Conservation (phyloP, 2,113 vertebrate species). For the Amphilophus citrinellus region DNA sequence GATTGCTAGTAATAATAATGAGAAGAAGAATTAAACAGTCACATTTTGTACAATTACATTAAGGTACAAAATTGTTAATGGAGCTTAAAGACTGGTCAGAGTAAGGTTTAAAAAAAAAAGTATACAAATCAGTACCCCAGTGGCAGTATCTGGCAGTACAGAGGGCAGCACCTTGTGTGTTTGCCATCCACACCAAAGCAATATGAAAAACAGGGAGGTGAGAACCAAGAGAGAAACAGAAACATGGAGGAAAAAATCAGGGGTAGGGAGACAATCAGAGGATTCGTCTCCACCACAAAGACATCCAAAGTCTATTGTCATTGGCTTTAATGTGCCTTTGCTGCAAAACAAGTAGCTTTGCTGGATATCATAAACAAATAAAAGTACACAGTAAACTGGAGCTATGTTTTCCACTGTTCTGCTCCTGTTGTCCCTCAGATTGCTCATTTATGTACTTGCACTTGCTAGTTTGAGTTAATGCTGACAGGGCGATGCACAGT, state of each 20-base stretch:
- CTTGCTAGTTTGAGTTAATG: neutral
- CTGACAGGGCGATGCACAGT: neutral
- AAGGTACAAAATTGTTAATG: too few species aligned
- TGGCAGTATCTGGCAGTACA: too few species aligned
- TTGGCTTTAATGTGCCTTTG: neutral
- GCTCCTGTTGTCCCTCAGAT: neutral
- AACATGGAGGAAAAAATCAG: neutral
- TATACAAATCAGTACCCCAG: too few species aligned
- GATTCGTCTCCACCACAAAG: neutral
- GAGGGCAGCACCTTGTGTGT: too few species aligned
- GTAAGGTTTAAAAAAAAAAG: too few species aligned
- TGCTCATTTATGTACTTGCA: neutral
- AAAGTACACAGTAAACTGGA: neutral
- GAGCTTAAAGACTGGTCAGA: too few species aligned
- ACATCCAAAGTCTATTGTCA: conserved; percentile 6
- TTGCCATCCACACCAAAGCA: neutral
- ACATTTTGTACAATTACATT: too few species aligned
- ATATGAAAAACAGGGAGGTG: neutral
- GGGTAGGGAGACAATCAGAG: neutral
- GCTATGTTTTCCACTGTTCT: neutral
- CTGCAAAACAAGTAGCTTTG: neutral
- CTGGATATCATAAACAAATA: neutral
- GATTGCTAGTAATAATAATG: too few species aligned
- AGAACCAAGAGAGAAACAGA: neutral
- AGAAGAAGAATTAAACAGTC: too few species aligned